Base-by-base conservation (phyloP, 2,888 invertebrate genomes). In the Drosophila pseudotalamancana region DNA sequence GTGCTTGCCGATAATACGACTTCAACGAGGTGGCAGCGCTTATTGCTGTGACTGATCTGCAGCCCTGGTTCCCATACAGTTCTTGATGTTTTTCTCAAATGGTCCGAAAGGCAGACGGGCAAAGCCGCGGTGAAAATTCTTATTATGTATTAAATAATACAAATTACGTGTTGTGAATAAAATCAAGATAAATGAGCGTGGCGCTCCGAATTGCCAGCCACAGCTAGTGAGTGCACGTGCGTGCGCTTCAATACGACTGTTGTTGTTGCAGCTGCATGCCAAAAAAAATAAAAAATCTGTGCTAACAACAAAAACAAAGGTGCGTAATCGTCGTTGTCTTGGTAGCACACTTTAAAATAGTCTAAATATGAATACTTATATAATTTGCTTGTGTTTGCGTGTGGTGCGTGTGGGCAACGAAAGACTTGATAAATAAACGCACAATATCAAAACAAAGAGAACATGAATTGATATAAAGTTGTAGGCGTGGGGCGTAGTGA, bases 231-330 rank as follows among this genome's bases (percentile, higher is more conserved):
- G 55, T 55, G 65, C 57, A 50, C 31, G 21, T 51, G 39, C 32
- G 27, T 53, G 61, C 23, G 39, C 40, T 59, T 32, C 53, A 55
- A 32, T 14, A 45, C 35, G n/a, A 55, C 35, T 73, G 45, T 34
- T 61, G 42, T 45, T 53, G 31, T 14, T 55, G 35, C 5, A 35
- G 53, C 35, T 60, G 55, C 45, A 42, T 34, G 29, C 49, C 39
- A 35, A 50, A 53, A 39, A 19, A 39, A 29, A 55, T 53, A 54
- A 61, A 51, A 53, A 60, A 72, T 77, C 87, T 72, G 82, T 78
- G 85, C 72, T 82, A 81, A 54, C 48, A 64, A 72, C 59, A 64
- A 72, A 81, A 78, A 71, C 57, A 81, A 81, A 85, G 83, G 87
- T 81, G 82, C 60, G 69, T 76, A 59, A 39, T 49, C 27, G 25